Evolutionary conservation across 2,797 vertebrate species (phyloP), one percentile per base, ranked within the genome.

Genomic region (Pseudochaenichthys georgianus): DNA sequence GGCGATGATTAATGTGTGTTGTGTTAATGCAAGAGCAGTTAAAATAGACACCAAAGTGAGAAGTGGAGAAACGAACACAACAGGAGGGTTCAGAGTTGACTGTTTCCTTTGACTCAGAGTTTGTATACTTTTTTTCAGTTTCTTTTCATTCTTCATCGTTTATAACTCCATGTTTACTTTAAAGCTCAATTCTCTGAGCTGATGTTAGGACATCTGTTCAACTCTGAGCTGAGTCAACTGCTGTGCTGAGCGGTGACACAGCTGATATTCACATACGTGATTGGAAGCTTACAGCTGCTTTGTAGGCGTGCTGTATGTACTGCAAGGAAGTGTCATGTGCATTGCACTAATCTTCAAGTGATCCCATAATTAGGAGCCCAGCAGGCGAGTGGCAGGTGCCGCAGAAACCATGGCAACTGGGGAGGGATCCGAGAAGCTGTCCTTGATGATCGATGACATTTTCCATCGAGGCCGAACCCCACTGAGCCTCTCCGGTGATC

Each of bases 341-440:
- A 38, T 6, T 45, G 45, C 59, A 19, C 58, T 74, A 57, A 75
- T 77, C 45, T 55, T 76, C 48, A 46, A 67, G 58, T 50, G 45
- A 72, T 68, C 69, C 64, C 67, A 31, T 87, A 82, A 90, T 91
- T 83, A 73, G 81, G 80, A 83, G 48, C 64, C 55, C 82, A 66
- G 88, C 83, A 88, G 90, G 83, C 93, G 86, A 88, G 81, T 77
- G 84, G 81, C 87, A 90, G 77, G 78, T 81, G 77, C 63, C 8
- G 41, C 31, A 21, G 87, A 88, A 89, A 92, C 92, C 88, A 91
- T 89, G 67, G 90, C 81, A 92, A 93, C 82, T 0, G 53, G 47
- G 64, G 51, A 78, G 55, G 69, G 57, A 21, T 62, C 55, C 53
- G 63, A 84, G 70, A 67, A 38, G 75, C 59, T 72, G 78, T 67